Percentiles rank a stretch among this genome's conserved stretches.
These are phyloP conservation scores for Drosophila repletoides DNA, from an alignment of 1,140 invertebrate genomes.

Conservation along the genomic window DNA sequence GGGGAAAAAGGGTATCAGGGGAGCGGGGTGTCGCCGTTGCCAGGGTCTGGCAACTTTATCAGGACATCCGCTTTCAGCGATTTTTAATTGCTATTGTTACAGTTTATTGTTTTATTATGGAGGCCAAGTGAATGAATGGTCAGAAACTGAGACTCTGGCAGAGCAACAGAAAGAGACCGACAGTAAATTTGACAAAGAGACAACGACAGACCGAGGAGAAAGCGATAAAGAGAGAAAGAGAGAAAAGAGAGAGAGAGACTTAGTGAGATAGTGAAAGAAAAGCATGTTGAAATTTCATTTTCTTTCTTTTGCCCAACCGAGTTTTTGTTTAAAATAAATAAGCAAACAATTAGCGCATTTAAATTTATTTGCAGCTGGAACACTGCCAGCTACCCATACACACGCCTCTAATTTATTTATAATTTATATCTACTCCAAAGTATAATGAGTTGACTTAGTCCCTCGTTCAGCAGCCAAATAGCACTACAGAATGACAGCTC, in stretches of 20 bases:
- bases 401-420: not conserved
- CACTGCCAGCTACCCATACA: constrained; percentile 9
- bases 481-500: constrained; percentile 49
- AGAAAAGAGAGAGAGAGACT: not conserved
- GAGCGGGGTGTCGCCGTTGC: constrained; percentile 8
- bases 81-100: constrained; percentile 80
- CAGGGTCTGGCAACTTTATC: constrained; percentile 64
- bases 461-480: constrained; percentile 16
- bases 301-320: constrained; percentile 45
- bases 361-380: constrained; percentile 24
- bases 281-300: constrained; percentile 54
- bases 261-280: constrained; percentile 1
- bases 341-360: constrained; percentile 65
- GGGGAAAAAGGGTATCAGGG: no score
- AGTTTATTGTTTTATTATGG: constrained; percentile 79
- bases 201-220: not conserved
- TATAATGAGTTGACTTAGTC: constrained; percentile 15
- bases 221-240: not conserved
- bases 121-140: constrained; percentile 75
- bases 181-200: no score
- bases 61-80: constrained; percentile 78
- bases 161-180: no score
- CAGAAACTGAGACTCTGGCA: constrained; percentile 45
- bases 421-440: not conserved
- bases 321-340: constrained; percentile 65